Evolutionary conservation across 2,797 vertebrate genomes (phyloP).

Genomic region (Hydrophis major): DNA sequence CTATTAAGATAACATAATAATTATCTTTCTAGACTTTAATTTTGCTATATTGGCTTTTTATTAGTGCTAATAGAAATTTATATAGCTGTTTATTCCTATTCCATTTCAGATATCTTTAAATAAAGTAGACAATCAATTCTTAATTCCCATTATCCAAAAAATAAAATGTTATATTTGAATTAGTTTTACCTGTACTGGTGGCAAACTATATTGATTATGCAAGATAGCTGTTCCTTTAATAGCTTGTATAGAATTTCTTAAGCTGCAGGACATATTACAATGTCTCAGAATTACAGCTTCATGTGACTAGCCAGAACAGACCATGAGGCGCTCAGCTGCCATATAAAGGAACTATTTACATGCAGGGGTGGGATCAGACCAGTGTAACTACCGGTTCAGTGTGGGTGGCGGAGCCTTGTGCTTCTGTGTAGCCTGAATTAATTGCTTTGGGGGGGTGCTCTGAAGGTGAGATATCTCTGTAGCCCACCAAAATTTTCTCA

Average conservation of each 20-base stretch:
- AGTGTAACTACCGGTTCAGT: no score
- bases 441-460: no score
- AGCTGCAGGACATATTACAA: no score
- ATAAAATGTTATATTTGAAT: not conserved
- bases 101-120: not conserved
- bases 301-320: not conserved
- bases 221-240: not conserved
- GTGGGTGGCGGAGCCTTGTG: no score
- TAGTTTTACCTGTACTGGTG: not conserved
- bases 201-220: not conserved
- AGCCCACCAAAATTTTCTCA: no score
- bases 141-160: not conserved
- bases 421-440: no score
- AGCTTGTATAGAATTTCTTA: not conserved
- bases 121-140: not conserved
- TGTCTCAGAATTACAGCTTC: not conserved
- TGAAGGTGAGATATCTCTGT: no score
- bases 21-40: conserved; percentile 50
- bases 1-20: conserved; percentile 52
- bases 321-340: not conserved
- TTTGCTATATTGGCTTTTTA: conserved; percentile 48
- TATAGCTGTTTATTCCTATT: conserved; percentile 5
- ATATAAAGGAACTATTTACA: not conserved
- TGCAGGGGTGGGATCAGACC: no score
- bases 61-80: conserved; percentile 1